Evolutionary conservation across 1,140 invertebrate species (phyloP).

Genomic region (Ceratosolen solmsi): DNA sequence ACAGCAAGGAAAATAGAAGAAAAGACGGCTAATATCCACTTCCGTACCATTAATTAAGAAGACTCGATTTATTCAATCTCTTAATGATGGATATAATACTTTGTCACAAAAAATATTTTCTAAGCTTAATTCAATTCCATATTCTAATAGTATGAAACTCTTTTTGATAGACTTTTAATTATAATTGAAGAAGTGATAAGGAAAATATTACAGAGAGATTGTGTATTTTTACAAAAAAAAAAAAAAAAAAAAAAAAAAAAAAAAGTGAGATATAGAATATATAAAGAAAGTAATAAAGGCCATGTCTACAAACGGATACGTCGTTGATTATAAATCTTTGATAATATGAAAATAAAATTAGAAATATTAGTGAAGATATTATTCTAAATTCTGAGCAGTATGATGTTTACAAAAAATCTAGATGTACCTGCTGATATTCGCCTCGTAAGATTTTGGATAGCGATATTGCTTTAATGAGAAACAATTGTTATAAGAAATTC

Average conservation of each 20-base stretch:
- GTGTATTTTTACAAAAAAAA: slow-evolving; percentile 19
- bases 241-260: no score
- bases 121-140: background rate
- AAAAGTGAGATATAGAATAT: no score
- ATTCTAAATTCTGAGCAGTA: no score
- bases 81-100: background rate
- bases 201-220: slow-evolving; percentile 1
- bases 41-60: no score
- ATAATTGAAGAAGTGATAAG: background rate
- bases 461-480: background rate
- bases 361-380: no score
- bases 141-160: background rate
- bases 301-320: no score
- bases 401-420: slow-evolving; percentile 27
- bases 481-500: slow-evolving; percentile 6
- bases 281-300: no score
- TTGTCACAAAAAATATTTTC: background rate
- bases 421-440: slow-evolving; percentile 34
- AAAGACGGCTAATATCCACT: no score
- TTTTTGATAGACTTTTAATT: background rate
- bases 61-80: no score
- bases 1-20: no score
- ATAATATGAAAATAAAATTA: no score
- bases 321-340: no score
- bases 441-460: slow-evolving; percentile 1